Evolutionary conservation across 30 jellyfish, hydroid and myxozoan species (phyloP).

Genomic region (Rhopilema esculentum): DNA sequence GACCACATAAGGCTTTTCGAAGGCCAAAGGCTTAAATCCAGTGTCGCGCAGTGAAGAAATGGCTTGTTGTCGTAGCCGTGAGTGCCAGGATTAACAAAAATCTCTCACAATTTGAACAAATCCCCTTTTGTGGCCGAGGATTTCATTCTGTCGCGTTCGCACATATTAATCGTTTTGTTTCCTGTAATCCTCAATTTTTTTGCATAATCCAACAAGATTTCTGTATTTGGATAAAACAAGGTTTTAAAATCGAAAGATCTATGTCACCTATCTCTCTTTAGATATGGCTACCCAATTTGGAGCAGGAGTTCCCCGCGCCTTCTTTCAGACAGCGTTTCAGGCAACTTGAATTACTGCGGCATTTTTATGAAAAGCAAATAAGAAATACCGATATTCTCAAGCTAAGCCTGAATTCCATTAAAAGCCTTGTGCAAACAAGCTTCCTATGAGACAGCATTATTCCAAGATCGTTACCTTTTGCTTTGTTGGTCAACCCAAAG

Average conservation of each 20-base stretch:
- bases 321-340: background rate
- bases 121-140: constrained; percentile 24
- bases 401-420: background rate
- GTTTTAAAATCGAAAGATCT: background rate
- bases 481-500: background rate
- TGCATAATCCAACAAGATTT: background rate
- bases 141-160: constrained; percentile 21
- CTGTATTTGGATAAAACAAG: background rate
- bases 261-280: background rate
- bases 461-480: background rate
- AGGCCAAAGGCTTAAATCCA: background rate
- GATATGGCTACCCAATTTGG: background rate
- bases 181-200: background rate
- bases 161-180: background rate
- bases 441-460: background rate
- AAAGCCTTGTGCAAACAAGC: background rate
- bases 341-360: background rate
- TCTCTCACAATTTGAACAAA: background rate
- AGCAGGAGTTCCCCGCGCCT: background rate
- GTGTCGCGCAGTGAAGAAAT: background rate
- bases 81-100: background rate
- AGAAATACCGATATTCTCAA: background rate
- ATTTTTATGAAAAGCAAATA: background rate
- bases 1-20: background rate
- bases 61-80: background rate